These are phyloP conservation scores for Poecilia picta DNA, from an alignment of 2,797 vertebrate genomes.

Conservation along the genomic window DNA sequence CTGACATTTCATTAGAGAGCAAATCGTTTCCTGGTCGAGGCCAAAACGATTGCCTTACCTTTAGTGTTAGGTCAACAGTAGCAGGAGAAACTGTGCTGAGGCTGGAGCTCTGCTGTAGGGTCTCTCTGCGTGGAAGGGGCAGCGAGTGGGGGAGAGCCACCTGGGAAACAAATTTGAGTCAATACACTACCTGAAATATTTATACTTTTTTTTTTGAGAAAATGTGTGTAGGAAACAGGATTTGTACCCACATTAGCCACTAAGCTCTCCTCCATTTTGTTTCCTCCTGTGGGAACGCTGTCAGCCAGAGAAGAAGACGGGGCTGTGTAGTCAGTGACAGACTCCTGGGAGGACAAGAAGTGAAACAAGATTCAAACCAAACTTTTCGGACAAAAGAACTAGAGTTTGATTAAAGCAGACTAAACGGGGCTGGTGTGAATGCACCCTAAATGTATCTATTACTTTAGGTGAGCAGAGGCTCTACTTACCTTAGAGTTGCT, in stretches of 20 bases:
- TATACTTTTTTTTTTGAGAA: no score
- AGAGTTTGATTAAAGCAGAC: no score
- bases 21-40: background rate
- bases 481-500: conserved; percentile 87
- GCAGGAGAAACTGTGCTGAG: conserved; percentile 98
- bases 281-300: conserved; percentile 88
- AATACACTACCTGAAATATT: background rate
- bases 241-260: conserved; percentile 90
- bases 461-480: background rate
- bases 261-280: conserved; percentile 95
- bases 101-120: conserved; percentile 94
- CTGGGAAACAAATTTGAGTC: conserved; percentile 65
- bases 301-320: conserved; percentile 94
- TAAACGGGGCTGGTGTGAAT: no score
- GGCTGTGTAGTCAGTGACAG: conserved; percentile 96
- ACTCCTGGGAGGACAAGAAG: conserved; percentile 82
- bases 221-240: background rate
- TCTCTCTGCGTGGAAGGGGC: conserved; percentile 94
- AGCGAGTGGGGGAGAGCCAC: conserved; percentile 94
- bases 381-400: no score
- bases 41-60: conserved; percentile 78
- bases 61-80: conserved; percentile 97
- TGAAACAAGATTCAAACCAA: background rate
- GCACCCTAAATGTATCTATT: background rate
- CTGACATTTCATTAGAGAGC: background rate